Conservation (phyloP, 2,888 invertebrate genomes). For the Argyresthia albistria region DNA sequence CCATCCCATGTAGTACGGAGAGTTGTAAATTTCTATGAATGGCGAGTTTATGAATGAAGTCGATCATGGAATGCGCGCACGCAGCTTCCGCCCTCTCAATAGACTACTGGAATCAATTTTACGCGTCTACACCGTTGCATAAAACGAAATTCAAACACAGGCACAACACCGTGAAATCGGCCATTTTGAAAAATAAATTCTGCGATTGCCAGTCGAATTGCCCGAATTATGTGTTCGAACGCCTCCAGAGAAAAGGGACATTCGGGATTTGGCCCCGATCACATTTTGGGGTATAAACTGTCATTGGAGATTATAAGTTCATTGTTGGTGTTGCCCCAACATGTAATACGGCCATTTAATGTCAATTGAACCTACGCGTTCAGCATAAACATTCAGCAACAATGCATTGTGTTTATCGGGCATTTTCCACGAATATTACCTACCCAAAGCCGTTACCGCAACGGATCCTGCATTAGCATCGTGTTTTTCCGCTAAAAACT, state of each 20-base stretch:
- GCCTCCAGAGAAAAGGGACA: conserved; percentile 42
- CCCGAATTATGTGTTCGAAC: conserved; percentile 55
- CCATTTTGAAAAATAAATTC: conserved; percentile 24
- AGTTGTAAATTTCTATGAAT: conserved; percentile 54
- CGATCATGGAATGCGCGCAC: conserved; percentile 24
- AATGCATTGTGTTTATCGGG: background rate
- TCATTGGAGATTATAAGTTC: conserved; percentile 38
- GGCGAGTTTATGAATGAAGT: conserved; percentile 37
- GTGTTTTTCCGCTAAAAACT: too few species aligned
- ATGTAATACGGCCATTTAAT: conserved; percentile 41
- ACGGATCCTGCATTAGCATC: too few species aligned
- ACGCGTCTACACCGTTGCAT: conserved; percentile 60
- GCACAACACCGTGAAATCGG: conserved; percentile 28
- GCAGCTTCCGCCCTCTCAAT: conserved; percentile 47
- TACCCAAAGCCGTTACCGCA: too few species aligned
- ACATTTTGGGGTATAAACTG: conserved; percentile 46
- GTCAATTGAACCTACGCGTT: conserved; percentile 23
- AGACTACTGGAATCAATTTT: conserved; percentile 51
- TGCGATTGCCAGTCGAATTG: conserved; percentile 26
- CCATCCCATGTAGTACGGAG: conserved; percentile 39
- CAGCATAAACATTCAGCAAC: background rate
- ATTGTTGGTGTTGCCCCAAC: conserved; percentile 33
- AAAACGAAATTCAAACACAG: conserved; percentile 50
- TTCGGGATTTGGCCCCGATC: conserved; percentile 14
- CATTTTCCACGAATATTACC: background rate